These are phyloP conservation scores for Odocoileus hemionus DNA, from an alignment of 2,113 vertebrate species.

Conservation along the genomic window DNA sequence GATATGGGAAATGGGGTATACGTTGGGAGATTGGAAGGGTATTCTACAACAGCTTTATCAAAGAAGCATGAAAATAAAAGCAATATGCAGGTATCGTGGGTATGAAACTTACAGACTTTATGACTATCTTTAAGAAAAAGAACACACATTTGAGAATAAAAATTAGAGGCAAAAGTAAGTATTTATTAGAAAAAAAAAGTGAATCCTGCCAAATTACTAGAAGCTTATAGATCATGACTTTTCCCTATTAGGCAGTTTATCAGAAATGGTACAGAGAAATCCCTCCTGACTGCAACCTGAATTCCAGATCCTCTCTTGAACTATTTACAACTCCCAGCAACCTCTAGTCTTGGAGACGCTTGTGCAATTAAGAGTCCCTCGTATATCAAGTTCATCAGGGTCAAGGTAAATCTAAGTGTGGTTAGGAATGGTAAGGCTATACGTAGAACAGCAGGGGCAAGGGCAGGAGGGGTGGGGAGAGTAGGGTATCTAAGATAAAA, in stretches of 20 bases:
- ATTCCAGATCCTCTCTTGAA: neutral
- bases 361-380: neutral
- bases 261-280: neutral
- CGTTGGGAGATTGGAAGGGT: neutral
- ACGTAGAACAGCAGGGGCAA: neutral
- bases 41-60: neutral
- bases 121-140: neutral
- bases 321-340: neutral
- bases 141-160: neutral
- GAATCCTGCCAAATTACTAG: neutral
- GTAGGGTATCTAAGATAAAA: neutral
- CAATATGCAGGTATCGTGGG: neutral
- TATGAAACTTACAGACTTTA: neutral
- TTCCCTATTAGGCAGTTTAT: neutral
- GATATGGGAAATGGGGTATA: neutral
- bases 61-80: neutral
- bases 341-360: neutral
- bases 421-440: neutral
- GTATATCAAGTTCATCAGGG: neutral
- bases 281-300: neutral
- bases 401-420: neutral
- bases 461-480: neutral
- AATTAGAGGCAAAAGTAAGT: neutral
- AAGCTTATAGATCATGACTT: neutral
- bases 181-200: neutral